Evolutionary conservation across 2,888 invertebrate species (phyloP), one percentile per base, ranked within the genome.

Genomic region (Nemotelus pantherinus): DNA sequence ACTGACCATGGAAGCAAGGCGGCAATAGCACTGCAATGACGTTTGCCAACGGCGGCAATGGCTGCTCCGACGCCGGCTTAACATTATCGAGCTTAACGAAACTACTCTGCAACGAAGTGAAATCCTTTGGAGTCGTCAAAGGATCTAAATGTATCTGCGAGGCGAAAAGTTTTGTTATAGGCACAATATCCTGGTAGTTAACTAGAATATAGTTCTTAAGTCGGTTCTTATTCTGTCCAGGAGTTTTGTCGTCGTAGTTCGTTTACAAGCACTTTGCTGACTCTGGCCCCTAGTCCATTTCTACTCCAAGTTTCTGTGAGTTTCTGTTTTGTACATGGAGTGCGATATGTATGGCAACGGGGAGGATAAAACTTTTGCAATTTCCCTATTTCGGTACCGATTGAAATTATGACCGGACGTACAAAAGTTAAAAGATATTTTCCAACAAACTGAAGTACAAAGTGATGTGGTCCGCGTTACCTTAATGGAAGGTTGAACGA

Each of bases 81-180:
- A 68, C 68, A 68, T 68, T 68, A 68, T 68, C n/a, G 53, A 68
- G 68, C 68, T 53, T 68, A 68, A 68, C 68, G 68, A 53, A 68
- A 68, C 68, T 53, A 68, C 68, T 68, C 53, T 68, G 68, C 68
- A 68, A 68, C 50, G 53, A 68, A 25, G 25, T 25, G 25, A 25
- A 65, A 68, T 50, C 68, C 68, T 44, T 53, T 3, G 41, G 68
- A 50, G 53, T 68, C 48, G 50, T 68, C 48, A 68, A 68, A 68
- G 68, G 68, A 48, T 50, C 50, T 25, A 6, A 53, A 68, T 68
- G 39, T 68, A 44, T 41, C 39, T 48, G 6, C 41, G 45, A 44
- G 53, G 9, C n/a, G 47, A 65, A 65, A 65, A 47, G 44, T 65
- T 65, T n/a, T 65, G 57, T 57, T 3, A 25, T 57, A 3, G 39